Evolutionary conservation across 2,113 vertebrate species (phyloP).

Genomic region (Myotis yumanensis): DNA sequence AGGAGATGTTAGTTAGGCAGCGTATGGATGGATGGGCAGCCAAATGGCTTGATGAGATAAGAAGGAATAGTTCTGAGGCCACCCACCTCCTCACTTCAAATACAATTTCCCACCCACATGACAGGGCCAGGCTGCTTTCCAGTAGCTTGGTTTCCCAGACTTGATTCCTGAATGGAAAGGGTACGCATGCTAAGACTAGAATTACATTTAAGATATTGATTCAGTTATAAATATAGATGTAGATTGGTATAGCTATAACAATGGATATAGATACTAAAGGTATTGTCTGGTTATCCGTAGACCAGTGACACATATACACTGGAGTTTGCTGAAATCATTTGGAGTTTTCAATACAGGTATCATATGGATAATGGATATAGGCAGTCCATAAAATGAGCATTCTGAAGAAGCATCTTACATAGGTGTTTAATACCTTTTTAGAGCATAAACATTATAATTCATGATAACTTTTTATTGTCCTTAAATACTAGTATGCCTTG

Average conservation of each 20-base stretch:
- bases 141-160: background rate
- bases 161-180: background rate
- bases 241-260: background rate
- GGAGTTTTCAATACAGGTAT: background rate
- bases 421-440: background rate
- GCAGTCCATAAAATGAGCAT: background rate
- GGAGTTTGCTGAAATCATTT: background rate
- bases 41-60: constrained; percentile 34
- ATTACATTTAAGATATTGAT: background rate
- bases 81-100: background rate
- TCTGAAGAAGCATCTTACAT: background rate
- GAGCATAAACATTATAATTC: background rate
- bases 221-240: background rate
- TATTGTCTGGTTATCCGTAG: background rate
- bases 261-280: background rate
- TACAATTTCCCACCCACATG: background rate
- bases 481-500: background rate
- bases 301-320: background rate
- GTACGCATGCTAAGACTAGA: background rate
- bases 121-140: constrained; percentile 18
- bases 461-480: background rate
- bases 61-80: constrained; percentile 3
- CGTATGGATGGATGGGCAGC: constrained; percentile 29
- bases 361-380: background rate
- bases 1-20: constrained; percentile 12